These are phyloP conservation scores for Masticophis lateralis DNA, from an alignment of 2,797 vertebrate genomes.

Conservation along the genomic window DNA sequence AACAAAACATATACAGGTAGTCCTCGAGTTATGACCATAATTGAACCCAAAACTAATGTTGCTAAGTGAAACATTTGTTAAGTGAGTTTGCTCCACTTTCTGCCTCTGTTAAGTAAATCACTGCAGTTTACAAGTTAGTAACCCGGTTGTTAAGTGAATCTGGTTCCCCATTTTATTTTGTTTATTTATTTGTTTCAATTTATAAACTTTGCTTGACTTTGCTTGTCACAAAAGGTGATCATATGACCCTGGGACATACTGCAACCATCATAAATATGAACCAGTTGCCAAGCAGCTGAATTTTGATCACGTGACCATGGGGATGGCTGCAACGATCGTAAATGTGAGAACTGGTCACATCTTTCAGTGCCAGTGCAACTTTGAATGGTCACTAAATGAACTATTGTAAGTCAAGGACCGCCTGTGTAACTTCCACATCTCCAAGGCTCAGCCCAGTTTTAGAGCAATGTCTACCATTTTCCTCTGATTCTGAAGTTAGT, in stretches of 20 bases:
- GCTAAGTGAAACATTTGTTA: not conserved
- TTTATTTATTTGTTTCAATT: too few relatives aligned
- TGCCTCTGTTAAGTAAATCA: not conserved
- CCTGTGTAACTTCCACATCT: not conserved
- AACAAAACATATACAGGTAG: not conserved
- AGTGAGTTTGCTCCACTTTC: not conserved
- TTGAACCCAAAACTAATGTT: not conserved
- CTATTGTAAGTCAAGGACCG: not conserved
- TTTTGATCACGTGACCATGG: not conserved
- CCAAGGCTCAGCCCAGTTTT: not conserved
- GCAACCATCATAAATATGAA: too few relatives aligned
- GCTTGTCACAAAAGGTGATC: too few relatives aligned
- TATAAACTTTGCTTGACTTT: too few relatives aligned
- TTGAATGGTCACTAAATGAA: not conserved
- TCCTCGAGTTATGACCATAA: not conserved
- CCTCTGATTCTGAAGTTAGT: not conserved
- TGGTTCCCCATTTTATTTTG: too few relatives aligned
- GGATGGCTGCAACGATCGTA: not conserved
- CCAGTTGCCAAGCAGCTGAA: not conserved
- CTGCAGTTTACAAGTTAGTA: not conserved
- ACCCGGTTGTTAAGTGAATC: not conserved
- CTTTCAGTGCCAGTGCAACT: not conserved
- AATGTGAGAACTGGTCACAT: too few relatives aligned
- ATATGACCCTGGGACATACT: too few relatives aligned
- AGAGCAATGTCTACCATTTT: not conserved